phyloP scores from a whole-genome alignment of 1,140 invertebrate species.

The Octopus bimaculoides region DNA sequence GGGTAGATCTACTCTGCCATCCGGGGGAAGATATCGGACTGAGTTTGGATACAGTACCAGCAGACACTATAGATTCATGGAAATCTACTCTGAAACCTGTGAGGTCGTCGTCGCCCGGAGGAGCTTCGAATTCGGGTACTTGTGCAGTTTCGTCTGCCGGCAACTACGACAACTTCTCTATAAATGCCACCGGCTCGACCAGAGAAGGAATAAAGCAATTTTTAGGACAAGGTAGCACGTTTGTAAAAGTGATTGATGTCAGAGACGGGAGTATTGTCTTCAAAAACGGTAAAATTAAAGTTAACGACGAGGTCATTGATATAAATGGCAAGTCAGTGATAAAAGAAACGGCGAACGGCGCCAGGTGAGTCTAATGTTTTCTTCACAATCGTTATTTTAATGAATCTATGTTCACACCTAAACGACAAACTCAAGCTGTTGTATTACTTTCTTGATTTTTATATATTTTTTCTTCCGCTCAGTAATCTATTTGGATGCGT shows the following conservation, averaged over 20 bases:
- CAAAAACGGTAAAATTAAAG: conserved; percentile 32
- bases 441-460: too few species aligned
- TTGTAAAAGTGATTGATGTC: conserved; percentile 25
- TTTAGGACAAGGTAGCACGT: conserved; percentile 9
- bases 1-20: conserved; percentile 27
- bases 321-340: conserved; percentile 35
- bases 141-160: neutral
- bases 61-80: neutral
- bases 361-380: conserved; percentile 28
- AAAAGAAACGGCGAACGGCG: conserved; percentile 31
- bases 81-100: neutral
- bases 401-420: too few species aligned
- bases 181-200: conserved; percentile 4
- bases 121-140: conserved; percentile 9
- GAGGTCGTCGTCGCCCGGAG: neutral
- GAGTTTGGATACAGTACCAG: conserved; percentile 27
- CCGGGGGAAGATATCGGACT: conserved; percentile 30
- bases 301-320: conserved; percentile 38
- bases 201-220: conserved; percentile 5
- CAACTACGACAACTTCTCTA: neutral
- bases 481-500: too few species aligned
- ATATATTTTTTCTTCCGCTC: too few species aligned
- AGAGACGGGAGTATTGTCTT: conserved; percentile 26
- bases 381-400: too few species aligned
- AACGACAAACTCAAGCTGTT: too few species aligned